Evolutionary conservation across 2,113 vertebrate genomes (phyloP).

Genomic region (Trichomycterus rosablanca): DNA sequence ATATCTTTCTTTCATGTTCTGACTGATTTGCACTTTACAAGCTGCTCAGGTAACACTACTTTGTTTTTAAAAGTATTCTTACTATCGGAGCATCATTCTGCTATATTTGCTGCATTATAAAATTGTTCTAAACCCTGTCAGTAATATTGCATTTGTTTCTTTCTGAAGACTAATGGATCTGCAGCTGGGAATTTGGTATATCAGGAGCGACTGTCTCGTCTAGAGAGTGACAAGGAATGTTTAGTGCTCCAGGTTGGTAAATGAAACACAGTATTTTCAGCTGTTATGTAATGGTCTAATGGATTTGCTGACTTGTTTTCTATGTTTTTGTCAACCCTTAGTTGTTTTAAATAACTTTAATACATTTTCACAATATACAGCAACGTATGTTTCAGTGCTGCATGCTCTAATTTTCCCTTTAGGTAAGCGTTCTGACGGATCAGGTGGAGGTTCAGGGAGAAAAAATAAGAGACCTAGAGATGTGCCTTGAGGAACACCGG

Average conservation of each 20-base stretch:
- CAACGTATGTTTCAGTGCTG: neutral
- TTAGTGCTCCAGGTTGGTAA: slow-evolving; percentile 87
- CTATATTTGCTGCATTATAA: too few species aligned
- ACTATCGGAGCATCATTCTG: too few species aligned
- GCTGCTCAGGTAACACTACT: too few species aligned
- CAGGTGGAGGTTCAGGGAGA: slow-evolving; percentile 97
- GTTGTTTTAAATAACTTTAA: too few species aligned
- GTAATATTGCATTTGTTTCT: slow-evolving; percentile 9
- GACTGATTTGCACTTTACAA: too few species aligned
- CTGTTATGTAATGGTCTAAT: neutral
- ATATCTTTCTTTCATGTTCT: too few species aligned
- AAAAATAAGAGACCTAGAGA: slow-evolving; percentile 95
- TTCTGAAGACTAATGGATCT: slow-evolving; percentile 80
- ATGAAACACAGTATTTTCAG: neutral
- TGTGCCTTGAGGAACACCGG: slow-evolving; percentile 84
- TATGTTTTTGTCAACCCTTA: too few species aligned
- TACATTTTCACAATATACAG: neutral
- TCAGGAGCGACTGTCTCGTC: slow-evolving; percentile 84
- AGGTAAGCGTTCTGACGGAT: slow-evolving; percentile 96
- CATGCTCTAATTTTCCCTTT: neutral
- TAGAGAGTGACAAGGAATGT: slow-evolving; percentile 97
- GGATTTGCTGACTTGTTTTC: too few species aligned
- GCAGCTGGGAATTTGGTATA: slow-evolving; percentile 72
- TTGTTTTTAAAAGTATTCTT: too few species aligned
- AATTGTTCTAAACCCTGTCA: too few species aligned